Percentiles rank a stretch among this genome's conserved stretches.
Conservation (phyloP, 1,140 invertebrate species). For the Ridgeia piscesae region DNA sequence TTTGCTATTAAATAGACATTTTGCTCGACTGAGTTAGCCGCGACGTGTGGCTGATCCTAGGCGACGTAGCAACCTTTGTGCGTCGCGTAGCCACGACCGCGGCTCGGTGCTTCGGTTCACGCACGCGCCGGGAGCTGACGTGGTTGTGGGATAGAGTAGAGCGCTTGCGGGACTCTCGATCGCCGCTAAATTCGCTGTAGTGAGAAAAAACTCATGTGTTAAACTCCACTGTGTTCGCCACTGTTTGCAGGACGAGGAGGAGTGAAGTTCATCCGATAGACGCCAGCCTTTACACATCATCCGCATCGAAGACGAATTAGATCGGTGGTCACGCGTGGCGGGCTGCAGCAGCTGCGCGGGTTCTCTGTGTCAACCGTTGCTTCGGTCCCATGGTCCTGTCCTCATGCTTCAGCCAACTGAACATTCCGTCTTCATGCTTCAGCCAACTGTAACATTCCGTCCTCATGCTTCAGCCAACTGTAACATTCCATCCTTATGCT, state of each 20-base stretch:
- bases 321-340: constrained; percentile 31
- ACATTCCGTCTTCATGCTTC: no score
- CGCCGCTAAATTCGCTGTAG: not conserved
- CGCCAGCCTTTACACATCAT: no score
- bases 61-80: not conserved
- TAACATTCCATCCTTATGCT: no score
- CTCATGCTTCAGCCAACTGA: no score
- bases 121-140: not conserved
- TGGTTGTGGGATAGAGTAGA: not conserved
- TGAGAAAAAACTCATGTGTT: not conserved
- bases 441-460: no score
- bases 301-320: constrained; percentile 44
- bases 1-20: not conserved
- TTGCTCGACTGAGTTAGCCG: not conserved
- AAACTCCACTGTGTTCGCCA: not conserved
- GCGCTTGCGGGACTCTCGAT: no score
- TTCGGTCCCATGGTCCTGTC: not conserved
- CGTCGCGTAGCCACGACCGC: not conserved
- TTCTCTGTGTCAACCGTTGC: not conserved
- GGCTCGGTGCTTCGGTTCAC: not conserved
- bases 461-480: no score
- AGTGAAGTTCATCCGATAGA: constrained; percentile 7
- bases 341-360: not conserved
- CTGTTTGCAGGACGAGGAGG: not conserved
- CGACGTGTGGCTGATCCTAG: not conserved